Base-by-base conservation (phyloP, 2,888 invertebrate genomes). In the Alcis repandata region DNA sequence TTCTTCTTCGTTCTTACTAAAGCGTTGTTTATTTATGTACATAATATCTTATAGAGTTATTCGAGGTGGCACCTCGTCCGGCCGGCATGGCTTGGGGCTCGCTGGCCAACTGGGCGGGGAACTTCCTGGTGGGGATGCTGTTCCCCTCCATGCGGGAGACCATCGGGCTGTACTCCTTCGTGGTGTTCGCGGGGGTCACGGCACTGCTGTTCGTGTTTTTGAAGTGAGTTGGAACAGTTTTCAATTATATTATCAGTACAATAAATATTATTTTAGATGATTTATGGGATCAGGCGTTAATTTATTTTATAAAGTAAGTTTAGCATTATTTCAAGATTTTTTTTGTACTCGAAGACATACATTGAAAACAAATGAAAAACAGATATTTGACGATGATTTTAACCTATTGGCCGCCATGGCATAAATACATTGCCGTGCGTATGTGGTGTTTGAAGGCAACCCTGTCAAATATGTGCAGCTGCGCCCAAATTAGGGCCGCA, bases 41-140 rank as follows among this genome's bases (percentile, higher is more conserved):
- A 13, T 52, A n/a, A 8, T 61, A 1, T 36, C 11, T 83, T 79
- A 1, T 91, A 89, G 98, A 98, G 90, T 85, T 98, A 59, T 97
- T 98, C 82, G 97, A 97, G 80, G 96, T 97, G 66, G 96, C 96
- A 0, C 97, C 98, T 0, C 94, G 97, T n/a, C 95, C 97, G 0
- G 95, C 96, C 19, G 97, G 97, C 57, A 98, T 98, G 97, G 96
- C 98, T 51, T 94, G 97, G 85, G 98, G 98, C 45, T 97, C 97
- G 68, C 95, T 97, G 77, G 95, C 96, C 67, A 98, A 98, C 85
- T 98, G 98, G 98, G 94, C 95, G 0, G 97, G 97, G 48, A 98
- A 98, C 92, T 97, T 98, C 85, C 80, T 97, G 7, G 96, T 98
- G 68, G 98, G 97, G 36, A 95, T 98, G 94, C 91, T 95, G 19